A percentile compares a stretch with the other conserved stretches of the same genome.
phyloP scores from a whole-genome alignment of 2,888 invertebrate species.

The Gonocerus acuteangulatus region DNA sequence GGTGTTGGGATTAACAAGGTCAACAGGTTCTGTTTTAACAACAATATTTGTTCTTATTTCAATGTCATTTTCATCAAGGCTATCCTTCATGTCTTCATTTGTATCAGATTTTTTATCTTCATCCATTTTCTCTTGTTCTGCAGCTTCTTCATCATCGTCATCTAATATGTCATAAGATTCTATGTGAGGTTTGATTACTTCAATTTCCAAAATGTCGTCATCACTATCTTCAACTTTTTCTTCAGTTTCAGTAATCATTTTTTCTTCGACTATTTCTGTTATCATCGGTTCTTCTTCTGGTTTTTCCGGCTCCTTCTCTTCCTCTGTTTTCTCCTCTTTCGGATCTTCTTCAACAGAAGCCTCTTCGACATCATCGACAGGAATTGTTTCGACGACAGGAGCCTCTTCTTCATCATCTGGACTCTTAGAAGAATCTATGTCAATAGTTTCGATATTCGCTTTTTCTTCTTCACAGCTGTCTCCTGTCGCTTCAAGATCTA shows the following conservation, averaged over 20 bases:
- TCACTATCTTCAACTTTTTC: conserved; percentile 50
- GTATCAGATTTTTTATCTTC: conserved; percentile 35
- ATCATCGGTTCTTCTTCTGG: conserved; percentile 14
- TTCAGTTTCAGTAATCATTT: conserved; percentile 23
- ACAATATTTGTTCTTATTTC: conserved; percentile 23
- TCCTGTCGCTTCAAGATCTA: conserved; percentile 28
- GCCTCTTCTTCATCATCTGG: conserved; percentile 20
- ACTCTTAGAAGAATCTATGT: neutral
- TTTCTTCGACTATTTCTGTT: neutral
- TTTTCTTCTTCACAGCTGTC: conserved; percentile 29
- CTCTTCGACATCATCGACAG: conserved; percentile 25
- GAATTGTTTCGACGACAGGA: conserved; percentile 18
- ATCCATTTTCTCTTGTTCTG: conserved; percentile 45
- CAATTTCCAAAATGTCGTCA: conserved; percentile 61
- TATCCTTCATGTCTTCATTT: neutral
- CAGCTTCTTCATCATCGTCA: conserved; percentile 50
- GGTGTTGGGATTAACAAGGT: conserved; percentile 47
- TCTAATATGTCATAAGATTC: conserved; percentile 59
- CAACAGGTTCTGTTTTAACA: conserved; percentile 60
- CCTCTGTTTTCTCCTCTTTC: neutral
- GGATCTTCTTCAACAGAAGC: conserved; percentile 23
- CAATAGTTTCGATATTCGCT: neutral
- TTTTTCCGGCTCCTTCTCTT: conserved; percentile 13
- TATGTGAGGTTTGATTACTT: conserved; percentile 56
- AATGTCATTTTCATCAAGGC: conserved; percentile 46